Evolutionary conservation across 2,113 vertebrate species (phyloP), one percentile per base, ranked within the genome.

Genomic region (Chionis minor): DNA sequence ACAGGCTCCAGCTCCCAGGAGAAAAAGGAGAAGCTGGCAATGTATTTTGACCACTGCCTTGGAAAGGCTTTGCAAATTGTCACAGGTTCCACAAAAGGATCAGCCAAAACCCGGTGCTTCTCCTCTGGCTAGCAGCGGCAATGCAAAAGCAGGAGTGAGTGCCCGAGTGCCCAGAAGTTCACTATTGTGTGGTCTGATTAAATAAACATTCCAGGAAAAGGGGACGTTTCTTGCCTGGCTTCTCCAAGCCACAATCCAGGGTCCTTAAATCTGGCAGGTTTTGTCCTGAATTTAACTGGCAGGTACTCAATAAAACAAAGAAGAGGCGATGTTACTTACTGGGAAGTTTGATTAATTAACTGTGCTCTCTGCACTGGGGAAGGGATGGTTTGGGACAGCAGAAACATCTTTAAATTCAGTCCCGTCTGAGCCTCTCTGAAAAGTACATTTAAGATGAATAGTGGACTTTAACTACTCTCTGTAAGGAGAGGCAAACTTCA

Each of bases 271-370:
- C 17, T 81, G 69, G 23, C 7, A 38, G 22, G 56, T 86, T 92
- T 82, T 3, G 7, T 59, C 19, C 28, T 18, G 44, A 47, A 55
- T 61, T 52, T 58, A 42, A 75, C 27, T 54, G 3, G 1, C 30
- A 56, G 19, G 15, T 79, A 40, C 21, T 72, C 1, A 2, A 26
- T 40, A 38, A 62, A 66, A 58, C 27, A 59, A 40, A 61, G 19
- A 9, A 83, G 52, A 8, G 32, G 59, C 67, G 61, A 28, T 32
- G 23, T 38, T 82, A 35, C 26, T 45, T 86, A 49, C 40, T 81
- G n/a, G n/a, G 20, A 81, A 72, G 6, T 54, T 78, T 82, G 51
- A 71, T 69, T 92, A 92, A 92, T 27, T 93, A 89, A 71, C 47
- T 86, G 54, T 26, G 33, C 56, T 59, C 62, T 40, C 59, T 80